Conservation (phyloP, 37 sponge, comb jelly and placozoan genomes). For the Spongilla lacustris region DNA sequence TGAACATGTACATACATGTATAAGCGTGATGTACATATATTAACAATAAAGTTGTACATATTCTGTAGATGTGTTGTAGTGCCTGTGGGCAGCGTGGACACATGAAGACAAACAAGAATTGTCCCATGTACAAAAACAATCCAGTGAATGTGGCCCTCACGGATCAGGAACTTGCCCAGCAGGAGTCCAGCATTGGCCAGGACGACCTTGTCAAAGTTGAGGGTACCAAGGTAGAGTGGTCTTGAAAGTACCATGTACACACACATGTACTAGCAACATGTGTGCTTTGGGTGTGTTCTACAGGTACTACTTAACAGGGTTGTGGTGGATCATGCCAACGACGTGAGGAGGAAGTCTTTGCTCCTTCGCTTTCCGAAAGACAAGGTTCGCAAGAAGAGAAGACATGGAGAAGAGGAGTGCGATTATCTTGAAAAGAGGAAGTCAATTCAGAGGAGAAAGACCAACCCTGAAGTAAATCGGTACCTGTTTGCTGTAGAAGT, state of each 20-base stretch:
- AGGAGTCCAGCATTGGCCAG: conserved; percentile 52
- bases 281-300: neutral
- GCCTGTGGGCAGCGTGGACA: conserved; percentile 98
- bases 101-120: conserved; percentile 99
- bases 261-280: neutral
- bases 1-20: neutral
- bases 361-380: conserved; percentile 82
- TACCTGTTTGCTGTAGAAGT: neutral
- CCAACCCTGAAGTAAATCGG: conserved; percentile 67
- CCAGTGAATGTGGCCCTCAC: conserved; percentile 68
- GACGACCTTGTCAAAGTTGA: conserved; percentile 93
- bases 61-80: conserved; percentile 86
- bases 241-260: neutral
- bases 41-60: too few relatives aligned
- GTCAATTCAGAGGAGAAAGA: conserved; percentile 62
- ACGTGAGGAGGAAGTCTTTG: conserved; percentile 75
- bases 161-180: conserved; percentile 74
- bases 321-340: conserved; percentile 64
- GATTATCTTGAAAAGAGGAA: conserved; percentile 89
- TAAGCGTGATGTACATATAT: too few relatives aligned
- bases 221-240: conserved; percentile 84
- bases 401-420: conserved; percentile 68
- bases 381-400: conserved; percentile 34
- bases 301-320: conserved; percentile 52
- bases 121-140: conserved; percentile 89